Base-by-base conservation (phyloP, 1,140 invertebrate genomes). In the Magallana angulata region DNA sequence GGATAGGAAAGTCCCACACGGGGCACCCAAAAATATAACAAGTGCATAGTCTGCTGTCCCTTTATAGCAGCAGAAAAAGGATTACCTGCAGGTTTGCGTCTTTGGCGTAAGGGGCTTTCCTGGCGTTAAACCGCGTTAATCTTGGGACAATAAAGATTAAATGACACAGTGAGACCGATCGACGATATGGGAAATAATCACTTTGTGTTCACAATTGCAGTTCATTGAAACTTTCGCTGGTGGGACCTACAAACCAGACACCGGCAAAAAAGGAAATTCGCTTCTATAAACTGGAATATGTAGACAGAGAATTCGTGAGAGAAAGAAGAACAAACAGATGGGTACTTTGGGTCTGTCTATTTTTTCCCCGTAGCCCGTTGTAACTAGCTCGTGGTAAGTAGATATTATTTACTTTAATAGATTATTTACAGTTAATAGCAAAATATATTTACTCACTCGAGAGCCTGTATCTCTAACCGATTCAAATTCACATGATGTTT, bases 281-380 rank as follows among this genome's bases (percentile, higher is more conserved):
- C 11, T 36, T 76, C 36, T 76, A 12, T 48, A 48, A 48, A 76
- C 3, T 30, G 68, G 68, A 76, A 76, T 30, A 76, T 76, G 68
- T 76, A 76, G 30, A 76, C 24, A 30, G 24, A 24, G 30, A 76
- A 76, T 76, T 76, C 30, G 68, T 76, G 68, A 76, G 24, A 30
- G 68, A 71, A 71, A 71, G 68, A 76, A 30, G 68, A 76, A 76
- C 68, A 76, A 76, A 76, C 68, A 76, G 9, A 76, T 76, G 68
- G 68, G 36, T 18, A 24, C 12, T 7, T 12, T 76, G 68, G 68
- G 68, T 76, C 68, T 76, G 18, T 36, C 68, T 76, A 24, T 2
- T 76, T 76, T 30, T 30, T 30, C 24, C 24, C 24, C 24, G 24
- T 30, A 48, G 36, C 36, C 36, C 36, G 36, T 48, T 48, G 36